phyloP scores from a whole-genome alignment of 2,888 invertebrate species.

The Micropterix aruncella region DNA sequence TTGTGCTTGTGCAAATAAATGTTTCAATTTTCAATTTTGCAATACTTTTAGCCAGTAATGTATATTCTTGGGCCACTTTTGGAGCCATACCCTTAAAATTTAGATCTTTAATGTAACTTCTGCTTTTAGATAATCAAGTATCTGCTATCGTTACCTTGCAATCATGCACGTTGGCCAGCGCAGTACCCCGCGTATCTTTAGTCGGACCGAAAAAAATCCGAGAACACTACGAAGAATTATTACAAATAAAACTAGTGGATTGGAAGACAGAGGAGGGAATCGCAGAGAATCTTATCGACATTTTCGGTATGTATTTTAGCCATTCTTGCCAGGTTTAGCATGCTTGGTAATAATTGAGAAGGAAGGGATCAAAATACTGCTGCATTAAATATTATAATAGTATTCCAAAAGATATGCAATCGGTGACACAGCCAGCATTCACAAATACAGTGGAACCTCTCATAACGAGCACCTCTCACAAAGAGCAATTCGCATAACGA shows the following conservation, averaged over 20 bases:
- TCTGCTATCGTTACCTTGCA: constrained; percentile 23
- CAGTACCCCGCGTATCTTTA: constrained; percentile 23
- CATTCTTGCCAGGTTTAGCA: not conserved
- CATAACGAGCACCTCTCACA: no score
- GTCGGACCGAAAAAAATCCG: constrained; percentile 22
- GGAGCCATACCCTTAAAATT: no score
- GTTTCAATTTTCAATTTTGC: no score
- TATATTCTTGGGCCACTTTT: no score
- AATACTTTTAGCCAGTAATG: no score
- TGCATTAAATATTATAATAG: no score
- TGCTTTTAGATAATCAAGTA: constrained; percentile 20
- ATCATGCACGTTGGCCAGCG: constrained; percentile 16
- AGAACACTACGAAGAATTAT: constrained; percentile 15
- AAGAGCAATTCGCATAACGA: no score
- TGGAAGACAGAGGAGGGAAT: constrained; percentile 20
- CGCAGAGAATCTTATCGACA: constrained; percentile 19
- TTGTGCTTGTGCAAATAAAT: no score
- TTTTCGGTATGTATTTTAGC: constrained; percentile 17
- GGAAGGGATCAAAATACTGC: constrained; percentile 10
- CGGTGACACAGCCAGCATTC: no score
- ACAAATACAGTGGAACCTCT: no score
- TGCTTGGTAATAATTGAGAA: not conserved
- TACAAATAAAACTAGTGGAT: constrained; percentile 20
- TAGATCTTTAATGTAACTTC: no score
- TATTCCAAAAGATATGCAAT: no score